A percentile compares a stretch with the other conserved stretches of the same genome.
Evolutionary conservation across 2,797 vertebrate species (phyloP).

Genomic region (Siniperca obscura): DNA sequence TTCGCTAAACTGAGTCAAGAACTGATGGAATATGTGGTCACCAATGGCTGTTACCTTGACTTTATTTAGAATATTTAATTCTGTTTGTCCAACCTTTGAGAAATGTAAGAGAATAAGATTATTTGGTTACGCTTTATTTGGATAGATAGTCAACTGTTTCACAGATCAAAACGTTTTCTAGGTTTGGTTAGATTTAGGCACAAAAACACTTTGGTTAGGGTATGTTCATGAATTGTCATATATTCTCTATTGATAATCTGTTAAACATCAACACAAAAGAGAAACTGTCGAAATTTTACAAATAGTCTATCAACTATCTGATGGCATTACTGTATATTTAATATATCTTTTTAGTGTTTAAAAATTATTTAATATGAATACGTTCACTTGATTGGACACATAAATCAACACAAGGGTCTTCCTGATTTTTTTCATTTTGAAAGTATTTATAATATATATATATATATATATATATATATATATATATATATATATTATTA

Average conservation of each 20-base stretch:
- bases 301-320: too few relatives aligned
- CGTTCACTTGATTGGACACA: neutral
- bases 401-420: neutral
- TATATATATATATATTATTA: too few relatives aligned
- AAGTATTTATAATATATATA: neutral
- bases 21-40: neutral
- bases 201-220: too few relatives aligned
- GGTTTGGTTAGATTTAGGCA: too few relatives aligned
- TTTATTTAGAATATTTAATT: slow-evolving; percentile 9
- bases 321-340: neutral
- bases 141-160: too few relatives aligned
- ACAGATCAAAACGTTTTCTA: too few relatives aligned
- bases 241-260: too few relatives aligned
- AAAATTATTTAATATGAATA: neutral
- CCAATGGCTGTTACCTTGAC: slow-evolving; percentile 12
- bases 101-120: neutral
- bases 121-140: neutral
- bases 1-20: neutral
- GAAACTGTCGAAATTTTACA: too few relatives aligned
- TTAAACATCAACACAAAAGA: too few relatives aligned
- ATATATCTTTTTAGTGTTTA: neutral
- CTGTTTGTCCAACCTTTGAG: neutral
- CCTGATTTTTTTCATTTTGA: neutral
- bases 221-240: too few relatives aligned
- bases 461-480: too few relatives aligned